Evolutionary conservation across 2,888 invertebrate genomes (phyloP), one percentile per base, ranked within the genome.

Genomic region (Drosophila kanekoi): DNA sequence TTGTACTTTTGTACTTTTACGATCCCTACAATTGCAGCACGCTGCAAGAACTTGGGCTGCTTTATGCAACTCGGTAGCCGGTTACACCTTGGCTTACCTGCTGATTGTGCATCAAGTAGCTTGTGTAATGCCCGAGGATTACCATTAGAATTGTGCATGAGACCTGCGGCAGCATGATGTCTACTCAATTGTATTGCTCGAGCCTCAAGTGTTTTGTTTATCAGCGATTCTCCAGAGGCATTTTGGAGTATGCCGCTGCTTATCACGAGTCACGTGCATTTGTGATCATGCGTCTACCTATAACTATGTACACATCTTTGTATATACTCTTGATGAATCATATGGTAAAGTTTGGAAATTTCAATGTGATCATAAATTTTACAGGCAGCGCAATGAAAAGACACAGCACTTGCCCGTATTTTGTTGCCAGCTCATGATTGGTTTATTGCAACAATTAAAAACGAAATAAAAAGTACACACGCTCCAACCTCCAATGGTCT

Each of bases 201-300:
- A 59, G 44, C 49, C 75, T 82, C 66, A 69, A 82, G 88, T 82
- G 83, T 32, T 64, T 72, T 88, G 70, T 76, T 82, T 85, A 88
- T 82, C 88, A 71, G 79, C 43, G 53, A 44, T 49, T 53, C 58
- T 65, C 20, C 23, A 51, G 41, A 53, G 58, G 52, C 14, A 18
- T 23, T 59, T 47, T 52, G 45, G 41, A 67, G 62, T 86, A 48
- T n/a, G 23, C 38, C 35, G 23, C 2, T 18, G 41, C 62, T 67
- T 87, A 82, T 82, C 82, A 35, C 10, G 40, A 43, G 76, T 82
- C 82, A 82, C 82, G 82, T 82, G 82, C 72, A 44, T 61, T 56
- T 56, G 69, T 35, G 65, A 38, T 32, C 45, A 58, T 41, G 60
- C 44, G 32, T 63, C 48, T 14, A 59, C 47, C 33, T 59, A 20